phyloP scores from a whole-genome alignment of 2,797 vertebrate genomes.

The Buphagus erythrorhynchus region DNA sequence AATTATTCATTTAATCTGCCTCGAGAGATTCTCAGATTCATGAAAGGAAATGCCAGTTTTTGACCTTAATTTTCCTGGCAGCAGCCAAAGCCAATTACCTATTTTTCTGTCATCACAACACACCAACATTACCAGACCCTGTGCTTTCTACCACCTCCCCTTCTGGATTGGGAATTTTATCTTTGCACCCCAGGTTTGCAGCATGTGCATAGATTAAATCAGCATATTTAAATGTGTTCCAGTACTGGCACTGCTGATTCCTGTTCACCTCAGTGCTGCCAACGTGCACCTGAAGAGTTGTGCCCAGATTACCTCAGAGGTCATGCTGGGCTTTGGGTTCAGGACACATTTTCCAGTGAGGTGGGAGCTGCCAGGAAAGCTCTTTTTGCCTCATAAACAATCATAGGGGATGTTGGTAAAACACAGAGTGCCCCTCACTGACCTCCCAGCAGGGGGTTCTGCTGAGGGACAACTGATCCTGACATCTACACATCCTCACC shows the following conservation, averaged over 20 bases:
- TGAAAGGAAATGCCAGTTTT: not conserved
- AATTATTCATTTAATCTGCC: constrained; percentile 35
- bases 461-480: not conserved
- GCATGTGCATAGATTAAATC: constrained; percentile 59
- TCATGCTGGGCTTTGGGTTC: not conserved
- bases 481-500: not conserved
- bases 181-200: not conserved
- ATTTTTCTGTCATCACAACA: not conserved
- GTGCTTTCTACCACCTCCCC: not conserved
- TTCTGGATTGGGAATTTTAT: not conserved
- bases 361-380: not conserved
- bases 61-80: not conserved
- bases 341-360: not conserved
- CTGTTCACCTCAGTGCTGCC: not conserved
- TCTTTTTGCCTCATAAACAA: not conserved
- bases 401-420: rapidly evolving
- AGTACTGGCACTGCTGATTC: not conserved
- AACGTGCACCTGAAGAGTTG: not conserved
- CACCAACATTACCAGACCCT: not conserved
- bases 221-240: constrained; percentile 67
- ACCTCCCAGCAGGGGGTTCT: not conserved
- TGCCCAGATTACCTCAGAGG: not conserved
- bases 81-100: not conserved
- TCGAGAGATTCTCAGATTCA: not conserved
- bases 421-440: not conserved